Percentiles rank a stretch among this genome's conserved stretches.
Conservation (phyloP, 2,797 vertebrate species). For the Peromyscus nudipes region DNA sequence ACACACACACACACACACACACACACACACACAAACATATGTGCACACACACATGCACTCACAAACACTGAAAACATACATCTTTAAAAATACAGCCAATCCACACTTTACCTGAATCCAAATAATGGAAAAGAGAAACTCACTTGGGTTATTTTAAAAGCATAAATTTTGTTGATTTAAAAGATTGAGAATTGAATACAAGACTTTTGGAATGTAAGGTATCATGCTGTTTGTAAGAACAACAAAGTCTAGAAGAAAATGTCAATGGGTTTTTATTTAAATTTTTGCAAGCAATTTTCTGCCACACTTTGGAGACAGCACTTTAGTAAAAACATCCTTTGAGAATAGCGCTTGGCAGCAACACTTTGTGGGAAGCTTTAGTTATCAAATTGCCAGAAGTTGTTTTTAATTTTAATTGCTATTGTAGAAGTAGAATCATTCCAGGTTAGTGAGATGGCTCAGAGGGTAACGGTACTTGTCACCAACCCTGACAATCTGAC, state of each 20-base stretch:
- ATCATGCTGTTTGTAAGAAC: background rate
- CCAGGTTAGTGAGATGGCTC: background rate
- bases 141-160: background rate
- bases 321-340: background rate
- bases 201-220: background rate
- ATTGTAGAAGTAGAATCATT: no score
- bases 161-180: background rate
- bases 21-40: background rate
- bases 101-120: background rate
- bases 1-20: background rate
- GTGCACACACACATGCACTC: background rate
- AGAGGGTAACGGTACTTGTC: background rate
- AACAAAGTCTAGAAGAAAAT: background rate
- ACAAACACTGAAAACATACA: background rate
- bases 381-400: background rate
- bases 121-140: background rate
- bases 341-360: background rate
- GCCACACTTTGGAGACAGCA: background rate
- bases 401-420: background rate
- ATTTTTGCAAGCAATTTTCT: background rate
- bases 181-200: background rate
- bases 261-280: background rate
- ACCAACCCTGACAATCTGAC: background rate
- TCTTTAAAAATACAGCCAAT: background rate
- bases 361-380: no score